Evolutionary conservation across 2,888 invertebrate genomes (phyloP), one percentile per base, ranked within the genome.

Genomic region (Hydraecia micacea): DNA sequence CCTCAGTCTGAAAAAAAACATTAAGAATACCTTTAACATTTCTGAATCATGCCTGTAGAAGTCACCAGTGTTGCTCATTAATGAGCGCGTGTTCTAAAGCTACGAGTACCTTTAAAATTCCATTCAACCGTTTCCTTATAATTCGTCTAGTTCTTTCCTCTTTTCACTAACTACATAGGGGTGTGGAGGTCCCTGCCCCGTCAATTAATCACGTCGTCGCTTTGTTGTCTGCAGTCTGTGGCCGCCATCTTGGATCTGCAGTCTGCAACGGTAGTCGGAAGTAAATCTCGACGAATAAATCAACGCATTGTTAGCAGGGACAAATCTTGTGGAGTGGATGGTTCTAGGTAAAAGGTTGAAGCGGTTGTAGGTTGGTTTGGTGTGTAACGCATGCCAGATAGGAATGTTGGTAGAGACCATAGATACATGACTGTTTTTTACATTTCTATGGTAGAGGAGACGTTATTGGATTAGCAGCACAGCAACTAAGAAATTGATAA

Each of bases 171-270:
- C 73, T 66, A 63, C 67, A 69, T 65, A 36, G 68, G 77, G 86
- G 60, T 77, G 65, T 71, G 49, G 75, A 75, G 79, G 75, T 67
- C 73, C 73, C 77, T 77, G 72, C 67, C 72, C 73, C 72, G 80
- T 88, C 87, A 84, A 86, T 77, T 81, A 81, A 79, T 80, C 88
- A 81, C 77, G 75, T 71, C 72, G 65, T 39, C 36, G 69, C 88
- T 86, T 86, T 86, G 88, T 88, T 88, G 86, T 88, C 88, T 84
- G 85, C 73, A 75, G 28, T 71, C 58, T 73, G 67, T 62, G 46
- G 60, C 62, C 73, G 84, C 81, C 81, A 81, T 77, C 73, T 83
- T 67, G 70, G 69, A 68, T 65, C 46, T 85, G 87, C 77, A 87
- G 87, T 73, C 73, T 87, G 87, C 87, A 87, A 42, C 60, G 73